Base-by-base conservation (phyloP, 1,140 invertebrate genomes). In the Berghia stephanieae region DNA sequence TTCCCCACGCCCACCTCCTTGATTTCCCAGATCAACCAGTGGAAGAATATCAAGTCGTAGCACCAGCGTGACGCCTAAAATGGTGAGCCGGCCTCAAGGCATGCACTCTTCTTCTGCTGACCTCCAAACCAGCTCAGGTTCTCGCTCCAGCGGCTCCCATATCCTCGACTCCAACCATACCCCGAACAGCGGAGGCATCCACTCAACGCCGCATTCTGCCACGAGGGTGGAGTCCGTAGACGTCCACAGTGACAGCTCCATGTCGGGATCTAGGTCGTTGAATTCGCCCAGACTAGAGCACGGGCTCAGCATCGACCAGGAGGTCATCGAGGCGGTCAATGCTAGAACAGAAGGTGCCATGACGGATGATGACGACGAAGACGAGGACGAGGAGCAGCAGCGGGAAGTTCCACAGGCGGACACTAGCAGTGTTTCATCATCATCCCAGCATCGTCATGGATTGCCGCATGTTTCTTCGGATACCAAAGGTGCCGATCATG, bases 91-190 rank as follows among this genome's bases (percentile, higher is more conserved):
- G 76, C 75, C 80, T 10, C n/a, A n/a, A 10, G 77, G 79, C 46
- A 79, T 85, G 43, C 84, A 88, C 75, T 86, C 86, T 74, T 87
- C 84, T 4, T 81, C 83, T 6, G 74, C 74, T 42, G 85, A 87
- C 75, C 80, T 86, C 16, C 85, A 86, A 72, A 87, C 88, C 72
- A 85, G 82, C 60, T 85, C 84, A 16, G 84, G 84, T 34, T 89
- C 88, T 27, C 86, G 86, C 66, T 89, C 88, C 27, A 88, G 86
- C 74, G 88, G 87, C n/a, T 88, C 86, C 46, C 88, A 87, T 71
- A 85, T 86, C 42, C 80, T 88, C 13, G 84, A 83, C 77, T 82
- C 71, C 21, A 67, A 75, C 24, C 74, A 76, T 44, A 76, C 74
- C 18, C 60, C 74, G 18, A 43, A 63, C 8, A 36, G 38, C 42